These are phyloP conservation scores for Tokudaia muenninki DNA, from an alignment of 2,797 vertebrate species.

Conservation along the genomic window DNA sequence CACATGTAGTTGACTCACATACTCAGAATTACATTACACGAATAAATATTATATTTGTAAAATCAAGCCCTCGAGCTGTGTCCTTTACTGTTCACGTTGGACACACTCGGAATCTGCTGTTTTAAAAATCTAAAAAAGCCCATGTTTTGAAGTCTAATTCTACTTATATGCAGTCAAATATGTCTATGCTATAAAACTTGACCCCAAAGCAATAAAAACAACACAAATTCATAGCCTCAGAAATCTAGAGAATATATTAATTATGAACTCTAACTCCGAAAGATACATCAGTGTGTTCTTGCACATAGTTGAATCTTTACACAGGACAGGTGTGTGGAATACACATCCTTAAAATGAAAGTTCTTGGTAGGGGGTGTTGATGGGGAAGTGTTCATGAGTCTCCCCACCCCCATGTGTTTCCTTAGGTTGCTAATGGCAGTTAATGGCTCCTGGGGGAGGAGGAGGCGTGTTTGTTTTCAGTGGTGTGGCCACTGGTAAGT, in stretches of 20 bases:
- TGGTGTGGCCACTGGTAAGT: not conserved
- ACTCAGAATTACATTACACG: constrained; percentile 27
- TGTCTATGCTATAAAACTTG: not conserved
- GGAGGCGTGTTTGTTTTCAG: not conserved
- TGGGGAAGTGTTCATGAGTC: not conserved
- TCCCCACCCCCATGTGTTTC: not conserved
- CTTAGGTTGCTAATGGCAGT: not conserved
- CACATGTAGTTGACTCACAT: not conserved
- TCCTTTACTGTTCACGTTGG: constrained; percentile 18
- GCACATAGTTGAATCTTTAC: not conserved
- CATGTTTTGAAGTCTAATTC: constrained; percentile 38
- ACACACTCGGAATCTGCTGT: not conserved
- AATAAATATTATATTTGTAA: constrained; percentile 9
- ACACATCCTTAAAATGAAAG: not conserved
- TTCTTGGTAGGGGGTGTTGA: not conserved
- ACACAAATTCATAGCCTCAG: not conserved
- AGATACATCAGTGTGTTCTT: not conserved
- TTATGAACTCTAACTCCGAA: constrained; percentile 42
- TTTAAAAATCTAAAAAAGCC: constrained; percentile 38
- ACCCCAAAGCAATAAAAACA: not conserved
- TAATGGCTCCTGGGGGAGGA: not conserved
- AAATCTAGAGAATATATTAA: constrained; percentile 22
- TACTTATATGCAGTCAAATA: not conserved
- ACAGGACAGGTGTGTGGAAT: not conserved
- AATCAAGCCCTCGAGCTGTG: constrained; percentile 16